Base-by-base conservation (phyloP, 2,888 invertebrate genomes). In the Choreutis nemorana region DNA sequence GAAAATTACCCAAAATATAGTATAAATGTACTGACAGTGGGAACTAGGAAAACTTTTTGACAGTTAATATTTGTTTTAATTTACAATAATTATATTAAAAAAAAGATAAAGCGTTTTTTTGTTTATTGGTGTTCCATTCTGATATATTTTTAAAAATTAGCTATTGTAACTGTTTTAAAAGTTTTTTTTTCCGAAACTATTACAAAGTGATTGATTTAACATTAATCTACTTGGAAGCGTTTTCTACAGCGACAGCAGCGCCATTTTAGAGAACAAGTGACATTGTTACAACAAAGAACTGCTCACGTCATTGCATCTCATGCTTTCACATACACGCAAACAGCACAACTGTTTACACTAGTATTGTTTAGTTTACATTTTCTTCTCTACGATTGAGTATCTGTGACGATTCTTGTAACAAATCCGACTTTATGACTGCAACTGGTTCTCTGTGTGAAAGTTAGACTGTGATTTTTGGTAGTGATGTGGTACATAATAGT, bases 401-500 rank as follows among this genome's bases (percentile, higher is more conserved):
- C 34, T 33, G 28, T 32, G 6, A 23, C 14, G 8, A 18, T 30
- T 26, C 25, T 26, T 26, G 31, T 18, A 8, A 18, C 5, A 18
- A 8, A 18, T 18, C 18, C 18, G 8, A 18, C 8, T 18, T 6
- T 8, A 6, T 18, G 18, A 28, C 11, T 1, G 24, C 20, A 4
- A 28, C 14, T 27, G 29, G 9, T 13, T 32, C 10, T 32, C 31
- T 32, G 26, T 12, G 21, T 26, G 24, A 29, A 30, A 24, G 32
- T 29, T 42, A 26, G 41, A 46, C 42, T 47, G 41, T 48, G 41
- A 32, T 35, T 42, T 35, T 42, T 39, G 44, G 45, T 43, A 40
- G 53, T 53, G 50, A 75, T 78, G 77, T 78, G 75, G 75, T 70
- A 56, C 44, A 48, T 71, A 46, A 51, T 66, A 38, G 56, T 65